Evolutionary conservation across 1,140 invertebrate species (phyloP).

Genomic region (Chironomus tepperi): DNA sequence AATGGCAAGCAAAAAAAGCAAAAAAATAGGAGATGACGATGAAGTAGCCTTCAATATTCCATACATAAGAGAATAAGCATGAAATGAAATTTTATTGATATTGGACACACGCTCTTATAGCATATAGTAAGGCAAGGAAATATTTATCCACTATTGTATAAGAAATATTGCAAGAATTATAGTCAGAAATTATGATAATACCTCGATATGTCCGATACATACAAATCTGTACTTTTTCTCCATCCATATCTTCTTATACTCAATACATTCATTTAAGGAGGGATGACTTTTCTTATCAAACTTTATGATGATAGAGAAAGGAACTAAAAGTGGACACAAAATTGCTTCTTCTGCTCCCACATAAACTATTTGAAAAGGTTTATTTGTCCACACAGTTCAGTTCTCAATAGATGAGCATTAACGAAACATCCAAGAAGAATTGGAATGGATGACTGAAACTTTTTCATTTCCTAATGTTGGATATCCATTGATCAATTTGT

Average conservation of each 20-base stretch:
- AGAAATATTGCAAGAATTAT: conserved; percentile 19
- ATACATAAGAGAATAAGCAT: not conserved
- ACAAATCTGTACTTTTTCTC: not conserved
- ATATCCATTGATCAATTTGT: no score
- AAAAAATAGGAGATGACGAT: not conserved
- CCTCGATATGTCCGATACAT: conserved; percentile 15
- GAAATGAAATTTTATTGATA: conserved; percentile 23
- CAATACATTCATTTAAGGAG: not conserved
- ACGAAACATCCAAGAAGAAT: not conserved
- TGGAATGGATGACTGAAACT: not conserved
- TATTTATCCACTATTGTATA: conserved; percentile 1
- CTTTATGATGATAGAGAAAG: conserved; percentile 19
- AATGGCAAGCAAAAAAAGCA: not conserved
- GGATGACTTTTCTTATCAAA: conserved; percentile 21
- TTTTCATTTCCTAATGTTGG: not conserved
- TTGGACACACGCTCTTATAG: not conserved
- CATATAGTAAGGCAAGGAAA: not conserved
- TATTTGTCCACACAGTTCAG: not conserved
- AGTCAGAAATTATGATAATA: conserved; percentile 17
- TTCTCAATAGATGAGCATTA: no score
- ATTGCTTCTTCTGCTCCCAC: no score
- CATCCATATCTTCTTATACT: not conserved
- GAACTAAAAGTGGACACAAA: not conserved
- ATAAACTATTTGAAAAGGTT: not conserved
- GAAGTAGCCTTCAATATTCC: not conserved